Evolutionary conservation across 2,888 invertebrate genomes (phyloP), one percentile per base, ranked within the genome.

Genomic region (Alviniconcha strummeri): DNA sequence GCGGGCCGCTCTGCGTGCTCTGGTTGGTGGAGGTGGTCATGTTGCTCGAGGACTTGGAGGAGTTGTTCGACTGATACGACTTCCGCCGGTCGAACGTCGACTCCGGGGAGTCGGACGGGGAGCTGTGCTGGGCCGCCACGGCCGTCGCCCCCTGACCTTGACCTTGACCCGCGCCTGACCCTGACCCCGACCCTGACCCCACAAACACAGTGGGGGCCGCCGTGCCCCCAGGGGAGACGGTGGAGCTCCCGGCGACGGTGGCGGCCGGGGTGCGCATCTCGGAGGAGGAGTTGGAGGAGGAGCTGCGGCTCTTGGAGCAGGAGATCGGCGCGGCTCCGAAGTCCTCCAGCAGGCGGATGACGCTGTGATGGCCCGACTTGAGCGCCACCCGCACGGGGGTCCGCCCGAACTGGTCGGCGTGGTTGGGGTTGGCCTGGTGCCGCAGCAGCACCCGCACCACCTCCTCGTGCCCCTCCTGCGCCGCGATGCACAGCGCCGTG

Each of bases 391-490:
- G 96, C 72, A 91, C 90, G 0, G 93, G 92, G 15, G 93, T 93
- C 36, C 93, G 85, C 4, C 94, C 94, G 89, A 93, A 94, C 87
- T 92, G 92, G 89, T 95, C 94, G 0, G 93, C 93, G 87, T 94
- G 94, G 80, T 93, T 92, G 13, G 94, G 93, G 88, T 94, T 93
- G 8, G 95, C 94, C 52, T 94, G 93, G 86, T 91, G 92, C 82
- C 93, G 91, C 55, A 95, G 90, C 71, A 95, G 91, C 36, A 94
- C 96, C 84, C 97, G 95, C 0, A 98, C 98, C 91, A 98, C 98
- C 86, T 97, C 96, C 89, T 97, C 97, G 92, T 98, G 98, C 0
- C 98, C 98, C 93, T 98, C 98, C 94, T 98, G 98, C 0, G 98
- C 97, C 0, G 98, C 98, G 84, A 99, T 98, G 90, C 98, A 94